Percentiles rank a stretch among this genome's conserved stretches.
phyloP scores from a whole-genome alignment of 2,888 invertebrate species.

The Lottia scabra region DNA sequence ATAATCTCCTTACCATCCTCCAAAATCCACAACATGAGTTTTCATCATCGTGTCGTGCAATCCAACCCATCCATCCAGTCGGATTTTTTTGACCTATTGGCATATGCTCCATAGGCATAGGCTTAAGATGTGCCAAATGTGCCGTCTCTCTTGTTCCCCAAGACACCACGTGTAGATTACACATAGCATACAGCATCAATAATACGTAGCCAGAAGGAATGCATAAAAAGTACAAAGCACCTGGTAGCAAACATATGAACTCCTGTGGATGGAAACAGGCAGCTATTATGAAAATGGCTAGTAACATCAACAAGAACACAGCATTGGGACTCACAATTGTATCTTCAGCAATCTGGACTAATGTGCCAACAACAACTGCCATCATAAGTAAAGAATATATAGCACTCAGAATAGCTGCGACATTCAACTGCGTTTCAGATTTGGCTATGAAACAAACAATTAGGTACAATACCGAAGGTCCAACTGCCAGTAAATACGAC shows the following conservation, averaged over 20 bases:
- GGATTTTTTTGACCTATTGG: slow-evolving; percentile 21
- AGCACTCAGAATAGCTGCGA: slow-evolving; percentile 59
- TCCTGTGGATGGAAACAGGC: slow-evolving; percentile 64
- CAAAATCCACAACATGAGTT: slow-evolving; percentile 42
- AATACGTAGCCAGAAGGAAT: slow-evolving; percentile 95
- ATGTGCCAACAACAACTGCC: slow-evolving; percentile 62
- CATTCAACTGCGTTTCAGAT: slow-evolving; percentile 52
- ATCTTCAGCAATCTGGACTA: slow-evolving; percentile 55
- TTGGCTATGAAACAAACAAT: slow-evolving; percentile 59
- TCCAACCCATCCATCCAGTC: slow-evolving; percentile 32
- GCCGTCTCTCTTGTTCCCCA: slow-evolving; percentile 89
- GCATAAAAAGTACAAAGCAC: slow-evolving; percentile 84
- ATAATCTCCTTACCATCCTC: slow-evolving; percentile 34
- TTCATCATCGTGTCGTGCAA: slow-evolving; percentile 41
- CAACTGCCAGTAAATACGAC: slow-evolving; percentile 58
- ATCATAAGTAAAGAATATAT: slow-evolving; percentile 65
- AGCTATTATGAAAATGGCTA: slow-evolving; percentile 57
- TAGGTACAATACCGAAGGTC: slow-evolving; percentile 56
- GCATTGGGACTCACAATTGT: slow-evolving; percentile 63
- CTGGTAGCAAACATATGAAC: slow-evolving; percentile 56
- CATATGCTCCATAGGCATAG: slow-evolving; percentile 21
- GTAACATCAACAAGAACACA: slow-evolving; percentile 57
- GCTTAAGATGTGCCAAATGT: slow-evolving; percentile 31
- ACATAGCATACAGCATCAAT: slow-evolving; percentile 89
- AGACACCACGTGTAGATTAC: slow-evolving; percentile 91